Conservation (phyloP, 1,140 invertebrate species). For the Brachionus angularis region DNA sequence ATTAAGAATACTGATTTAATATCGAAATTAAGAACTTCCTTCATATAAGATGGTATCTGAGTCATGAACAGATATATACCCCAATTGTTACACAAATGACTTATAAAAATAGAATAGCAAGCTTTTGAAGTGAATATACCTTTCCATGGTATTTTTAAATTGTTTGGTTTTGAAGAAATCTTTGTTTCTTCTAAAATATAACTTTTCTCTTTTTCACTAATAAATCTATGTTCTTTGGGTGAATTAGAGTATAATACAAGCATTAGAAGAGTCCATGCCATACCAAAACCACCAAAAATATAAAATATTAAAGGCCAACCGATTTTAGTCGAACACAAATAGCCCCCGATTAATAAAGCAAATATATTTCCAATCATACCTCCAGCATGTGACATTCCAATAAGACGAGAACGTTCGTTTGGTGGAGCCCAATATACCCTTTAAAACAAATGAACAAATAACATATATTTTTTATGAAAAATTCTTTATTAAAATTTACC, state of each 20-base stretch:
- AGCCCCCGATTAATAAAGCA: too few species aligned
- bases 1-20: constrained; percentile 52
- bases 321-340: too few species aligned
- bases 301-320: constrained; percentile 41
- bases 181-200: constrained; percentile 62
- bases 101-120: constrained; percentile 6
- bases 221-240: constrained; percentile 77
- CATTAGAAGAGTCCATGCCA: constrained; percentile 79
- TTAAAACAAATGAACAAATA: too few species aligned
- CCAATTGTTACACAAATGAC: constrained; percentile 5
- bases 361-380: too few species aligned
- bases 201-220: constrained; percentile 72
- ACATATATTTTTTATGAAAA: too few species aligned
- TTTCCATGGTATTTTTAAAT: constrained; percentile 28
- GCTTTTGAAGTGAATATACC: background rate
- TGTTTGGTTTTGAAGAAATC: background rate
- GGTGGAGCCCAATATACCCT: too few species aligned
- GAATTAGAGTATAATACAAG: constrained; percentile 77
- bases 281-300: constrained; percentile 59
- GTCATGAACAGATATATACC: constrained; percentile 59
- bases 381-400: too few species aligned
- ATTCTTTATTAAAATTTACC: too few species aligned
- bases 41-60: constrained; percentile 57
- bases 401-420: too few species aligned
- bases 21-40: constrained; percentile 56